phyloP scores from a whole-genome alignment of 2,113 vertebrate species.

The Corvus hawaiiensis region DNA sequence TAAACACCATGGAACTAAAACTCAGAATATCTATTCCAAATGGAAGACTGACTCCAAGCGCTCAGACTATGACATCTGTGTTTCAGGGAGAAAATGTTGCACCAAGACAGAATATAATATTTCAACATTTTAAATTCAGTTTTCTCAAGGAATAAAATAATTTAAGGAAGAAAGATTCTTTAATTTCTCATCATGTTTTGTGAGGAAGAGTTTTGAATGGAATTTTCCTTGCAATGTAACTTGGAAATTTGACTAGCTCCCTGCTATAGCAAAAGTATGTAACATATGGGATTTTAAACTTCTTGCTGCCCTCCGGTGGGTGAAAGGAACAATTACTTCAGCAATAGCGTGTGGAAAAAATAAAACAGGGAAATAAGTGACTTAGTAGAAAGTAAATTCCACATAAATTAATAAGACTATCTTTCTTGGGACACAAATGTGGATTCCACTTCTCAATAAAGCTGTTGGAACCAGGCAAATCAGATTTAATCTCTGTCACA shows the following conservation, averaged over 20 bases:
- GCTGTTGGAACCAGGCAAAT: background rate
- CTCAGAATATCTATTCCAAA: background rate
- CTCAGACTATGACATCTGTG: background rate
- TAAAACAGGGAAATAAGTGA: background rate
- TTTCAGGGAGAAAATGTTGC: background rate
- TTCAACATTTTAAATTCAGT: background rate
- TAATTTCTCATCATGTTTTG: background rate
- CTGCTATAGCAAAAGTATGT: background rate
- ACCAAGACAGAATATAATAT: background rate
- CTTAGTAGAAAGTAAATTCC: background rate
- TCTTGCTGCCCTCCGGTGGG: slow-evolving; percentile 43
- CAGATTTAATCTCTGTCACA: background rate
- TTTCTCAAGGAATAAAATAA: background rate
- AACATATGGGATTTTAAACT: background rate
- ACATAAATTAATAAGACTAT: background rate
- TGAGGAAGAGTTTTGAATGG: background rate
- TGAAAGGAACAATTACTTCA: background rate
- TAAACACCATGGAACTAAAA: background rate
- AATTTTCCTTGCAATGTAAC: background rate
- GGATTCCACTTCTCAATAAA: background rate
- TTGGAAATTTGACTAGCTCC: background rate
- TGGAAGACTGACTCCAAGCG: background rate
- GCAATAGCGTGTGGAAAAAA: background rate
- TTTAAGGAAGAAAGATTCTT: background rate
- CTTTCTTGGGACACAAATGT: background rate